Evolutionary conservation across 2,113 vertebrate species (phyloP), one percentile per base, ranked within the genome.

Genomic region (Ictalurus furcatus): DNA sequence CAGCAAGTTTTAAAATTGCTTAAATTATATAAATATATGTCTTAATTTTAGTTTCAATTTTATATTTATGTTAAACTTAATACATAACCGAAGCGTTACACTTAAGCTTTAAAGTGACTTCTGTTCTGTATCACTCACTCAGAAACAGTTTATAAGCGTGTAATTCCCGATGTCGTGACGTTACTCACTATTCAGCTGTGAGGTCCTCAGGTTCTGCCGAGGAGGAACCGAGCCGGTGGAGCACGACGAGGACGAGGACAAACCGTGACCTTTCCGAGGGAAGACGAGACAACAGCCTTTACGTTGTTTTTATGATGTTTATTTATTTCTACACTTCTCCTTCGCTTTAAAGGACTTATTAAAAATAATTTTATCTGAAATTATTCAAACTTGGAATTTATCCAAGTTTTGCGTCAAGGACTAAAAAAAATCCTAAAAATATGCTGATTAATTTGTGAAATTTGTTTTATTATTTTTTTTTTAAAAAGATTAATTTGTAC

Each of bases 201-300:
- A 11, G 58, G 4, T 34, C 17, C 54, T 56, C 3, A 13, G 28
- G 44, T 9, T 23, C 44, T 19, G 44, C 23, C 25, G 37, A 23
- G 56, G 25, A 13, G 48, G 12, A 23, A 89, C 87, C n/a, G 65
- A 90, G 80, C 90, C 90, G 30, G 63, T 71, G 48, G 90, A 89
- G 63, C 69, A 90, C 3, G 90, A 90, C 40, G 90, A 90, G 76
- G 83, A 63, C 34, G 58, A 78, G 71, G 76, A 79, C 5, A 1
- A 13, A 3, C 19, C 0, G 4, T 79, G 44, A 71, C 0, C 25
- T 65, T 3, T 0, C 16, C 2, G 3, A 59, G 13, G 25, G 9
- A 58, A 30, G 9, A 59, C 67, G 63, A 67, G 63, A n/a, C 63
- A 7, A 0, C 44, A 7, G 44, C 44, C 44, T 6, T 48, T 48